Evolutionary conservation across 2,113 vertebrate genomes (phyloP).

Genomic region (Rhinichthys klamathensis): DNA sequence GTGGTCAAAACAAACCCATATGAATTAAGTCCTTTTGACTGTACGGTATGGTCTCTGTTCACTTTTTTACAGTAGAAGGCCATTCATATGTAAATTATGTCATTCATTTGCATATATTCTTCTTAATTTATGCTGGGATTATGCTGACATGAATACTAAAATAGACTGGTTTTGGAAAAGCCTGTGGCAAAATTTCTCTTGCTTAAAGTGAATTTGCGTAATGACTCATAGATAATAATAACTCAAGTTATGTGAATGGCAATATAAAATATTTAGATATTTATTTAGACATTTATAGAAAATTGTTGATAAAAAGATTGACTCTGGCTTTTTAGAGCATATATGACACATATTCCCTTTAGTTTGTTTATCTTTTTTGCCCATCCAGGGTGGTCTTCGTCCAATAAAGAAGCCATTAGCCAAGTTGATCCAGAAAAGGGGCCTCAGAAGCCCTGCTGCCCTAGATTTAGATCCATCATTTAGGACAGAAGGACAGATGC

Average conservation of each 20-base stretch:
- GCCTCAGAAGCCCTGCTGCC: conserved; percentile 10
- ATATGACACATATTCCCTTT: not conserved
- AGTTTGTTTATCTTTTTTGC: not conserved
- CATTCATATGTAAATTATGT: conserved; percentile 41
- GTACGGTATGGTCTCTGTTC: not conserved
- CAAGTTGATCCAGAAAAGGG: conserved; percentile 15
- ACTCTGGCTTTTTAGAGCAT: not conserved
- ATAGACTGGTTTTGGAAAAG: conserved; percentile 28
- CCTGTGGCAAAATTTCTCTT: not conserved
- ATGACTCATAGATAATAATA: not conserved
- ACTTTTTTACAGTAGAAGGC: conserved; percentile 7
- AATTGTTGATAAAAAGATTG: not conserved
- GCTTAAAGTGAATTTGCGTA: not conserved
- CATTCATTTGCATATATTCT: conserved; percentile 32
- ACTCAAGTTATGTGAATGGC: not conserved
- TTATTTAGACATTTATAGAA: not conserved
- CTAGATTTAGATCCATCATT: conserved; percentile 13
- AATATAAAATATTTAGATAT: conserved; percentile 1
- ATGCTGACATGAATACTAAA: conserved; percentile 23
- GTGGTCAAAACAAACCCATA: conserved; percentile 18
- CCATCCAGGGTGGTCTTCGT: not conserved
- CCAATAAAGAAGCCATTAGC: conserved; percentile 11
- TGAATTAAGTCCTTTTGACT: conserved; percentile 1
- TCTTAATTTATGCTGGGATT: conserved; percentile 22
- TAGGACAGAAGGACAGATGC: conserved; percentile 10